Evolutionary conservation across 1,140 invertebrate species (phyloP), one percentile per base, ranked within the genome.

Genomic region (Meloidogyne chitwoodi): DNA sequence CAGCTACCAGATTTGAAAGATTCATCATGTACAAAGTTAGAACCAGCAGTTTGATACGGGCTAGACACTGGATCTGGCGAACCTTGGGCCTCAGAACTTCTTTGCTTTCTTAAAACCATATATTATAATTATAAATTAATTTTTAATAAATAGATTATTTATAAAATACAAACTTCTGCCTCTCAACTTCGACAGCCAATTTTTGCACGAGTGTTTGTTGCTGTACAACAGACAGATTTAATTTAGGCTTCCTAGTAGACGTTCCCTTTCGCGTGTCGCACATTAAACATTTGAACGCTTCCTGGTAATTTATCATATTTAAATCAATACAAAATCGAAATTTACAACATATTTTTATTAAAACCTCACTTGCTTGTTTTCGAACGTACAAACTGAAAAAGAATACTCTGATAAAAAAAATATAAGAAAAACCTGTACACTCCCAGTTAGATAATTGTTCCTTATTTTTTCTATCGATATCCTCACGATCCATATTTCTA

Each of bases 281-380:
- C 88, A 90, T 90, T 74, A 89, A 88, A 85, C 89, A 90, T 81
- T 89, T 89, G 81, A 89, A 90, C 3, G 88, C 88, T 77, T 89
- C 89, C 48, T 85, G 83, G 1, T 87, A 85, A n/a, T 56, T 56
- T 31, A 31, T 31, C 29, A 31, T 6, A 31, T 31, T 31, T 2
- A 2, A 31, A 31, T 31, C 29, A 31, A 31, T 6, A 6, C 6
- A 31, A 31, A 31, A 31, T n/a, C n/a, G n/a, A n/a, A n/a, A n/a
- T n/a, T n/a, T n/a, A n/a, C n/a, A n/a, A n/a, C n/a, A n/a, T n/a
- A n/a, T n/a, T n/a, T n/a, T n/a, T n/a, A n/a, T n/a, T n/a, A n/a
- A 4, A 19, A 48, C 0, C 14, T 19, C 1, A 56, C 48, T 8
- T 56, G 48, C 5, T 56, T 56, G 70, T 90, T 90, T 77, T 85